Evolutionary conservation across 2,113 vertebrate species (phyloP).

Genomic region (Nannospalax galili): DNA sequence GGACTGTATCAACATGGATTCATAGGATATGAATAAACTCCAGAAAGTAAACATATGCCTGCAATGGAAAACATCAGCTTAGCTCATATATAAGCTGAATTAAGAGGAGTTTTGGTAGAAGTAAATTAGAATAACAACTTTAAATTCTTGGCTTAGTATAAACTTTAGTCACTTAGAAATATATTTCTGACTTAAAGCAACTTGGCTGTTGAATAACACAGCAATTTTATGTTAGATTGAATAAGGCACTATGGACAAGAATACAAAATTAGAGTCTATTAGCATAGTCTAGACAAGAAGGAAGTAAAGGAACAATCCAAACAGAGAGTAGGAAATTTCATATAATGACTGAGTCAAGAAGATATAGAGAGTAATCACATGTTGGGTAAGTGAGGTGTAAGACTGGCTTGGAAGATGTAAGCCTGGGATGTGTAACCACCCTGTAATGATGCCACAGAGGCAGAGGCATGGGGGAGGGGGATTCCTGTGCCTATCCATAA

Average conservation of each 20-base stretch:
- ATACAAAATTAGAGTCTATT: too few species aligned
- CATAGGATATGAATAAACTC: background rate
- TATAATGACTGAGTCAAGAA: too few species aligned
- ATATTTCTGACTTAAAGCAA: conserved; percentile 9
- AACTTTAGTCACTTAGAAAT: background rate
- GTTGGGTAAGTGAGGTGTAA: background rate
- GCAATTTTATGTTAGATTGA: too few species aligned
- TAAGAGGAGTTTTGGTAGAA: background rate
- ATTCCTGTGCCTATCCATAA: too few species aligned
- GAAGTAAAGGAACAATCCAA: too few species aligned
- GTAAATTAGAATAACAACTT: background rate
- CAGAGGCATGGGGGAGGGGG: too few species aligned
- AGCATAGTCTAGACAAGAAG: too few species aligned
- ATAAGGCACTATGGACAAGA: too few species aligned
- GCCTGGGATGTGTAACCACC: background rate
- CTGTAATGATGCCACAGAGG: too few species aligned
- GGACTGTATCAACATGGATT: too few species aligned
- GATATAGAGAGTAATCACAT: too few species aligned
- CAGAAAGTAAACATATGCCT: background rate
- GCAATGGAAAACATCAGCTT: background rate
- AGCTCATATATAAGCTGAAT: background rate
- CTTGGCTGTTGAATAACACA: background rate
- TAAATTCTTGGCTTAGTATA: background rate
- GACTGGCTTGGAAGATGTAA: background rate
- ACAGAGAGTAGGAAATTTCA: too few species aligned